Evolutionary conservation across 2,797 vertebrate species (phyloP), one percentile per base, ranked within the genome.

Genomic region (Anas flavirostris): DNA sequence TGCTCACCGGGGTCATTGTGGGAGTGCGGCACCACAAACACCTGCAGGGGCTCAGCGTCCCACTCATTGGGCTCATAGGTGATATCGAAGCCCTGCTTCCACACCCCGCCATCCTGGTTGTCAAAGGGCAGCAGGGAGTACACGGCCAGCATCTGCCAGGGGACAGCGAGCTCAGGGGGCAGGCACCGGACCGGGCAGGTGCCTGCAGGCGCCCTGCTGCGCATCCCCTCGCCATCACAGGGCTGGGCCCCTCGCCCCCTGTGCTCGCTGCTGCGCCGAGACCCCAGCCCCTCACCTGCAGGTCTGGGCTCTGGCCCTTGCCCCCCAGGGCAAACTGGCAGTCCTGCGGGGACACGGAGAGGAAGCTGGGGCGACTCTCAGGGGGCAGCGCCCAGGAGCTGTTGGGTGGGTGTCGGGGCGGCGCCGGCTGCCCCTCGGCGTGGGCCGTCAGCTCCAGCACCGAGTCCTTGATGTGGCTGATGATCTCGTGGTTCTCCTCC

Each of bases 401-500:
- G 3, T 99, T 99, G 93, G 98, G 97, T 14, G 97, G 97, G 93
- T 98, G 98, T 93, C 98, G 98, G 5, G 99, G 98, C 93, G 98
- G 97, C 33, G 95, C 98, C 4, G 96, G 95, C 78, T 96, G 97
- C 39, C 94, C 98, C 96, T 96, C 99, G 0, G 96, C 98, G 0
- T 99, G 98, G 95, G 99, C 99, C 1, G 99, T 99, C 97, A 99
- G 98, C 98, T 99, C 99, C 97, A 99, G 98, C 95, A 99, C 99
- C 0, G 99, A 99, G 98, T 99, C 99, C 97, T 99, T 99, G 98
- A 99, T 99, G 98, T 99, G 99, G 97, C 99, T 99, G 98, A 99
- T 99, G 97, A 99, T 99, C 97, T 99, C 99, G 46, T 99, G 99
- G 98, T 99, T 99, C 97, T 99, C 99, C 94, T 99, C 99, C 97